phyloP scores from a whole-genome alignment of 2,888 invertebrate species.

The Chloromyia formosa region DNA sequence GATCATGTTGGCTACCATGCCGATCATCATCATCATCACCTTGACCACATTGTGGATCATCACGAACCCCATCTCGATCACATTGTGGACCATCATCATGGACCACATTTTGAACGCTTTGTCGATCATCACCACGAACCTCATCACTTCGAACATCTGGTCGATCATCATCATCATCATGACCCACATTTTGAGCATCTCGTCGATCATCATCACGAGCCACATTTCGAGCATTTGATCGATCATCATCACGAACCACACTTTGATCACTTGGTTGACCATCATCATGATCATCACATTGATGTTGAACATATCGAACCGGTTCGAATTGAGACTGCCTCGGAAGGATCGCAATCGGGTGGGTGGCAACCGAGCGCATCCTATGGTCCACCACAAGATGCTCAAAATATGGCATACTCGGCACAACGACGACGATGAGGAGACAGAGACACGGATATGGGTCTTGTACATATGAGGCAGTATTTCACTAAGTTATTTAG shows the following conservation, averaged over 20 bases:
- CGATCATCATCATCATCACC: slow-evolving; percentile 53
- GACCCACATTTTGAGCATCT: slow-evolving; percentile 23
- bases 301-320: slow-evolving; percentile 4
- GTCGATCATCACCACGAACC: background rate
- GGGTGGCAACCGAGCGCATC: background rate
- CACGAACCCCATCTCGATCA: slow-evolving; percentile 9
- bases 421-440: background rate
- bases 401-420: slow-evolving; percentile 2
- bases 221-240: background rate
- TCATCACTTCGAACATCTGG: background rate
- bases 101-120: background rate
- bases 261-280: slow-evolving; percentile 11
- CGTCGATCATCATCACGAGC: slow-evolving; percentile 40
- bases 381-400: background rate
- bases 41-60: slow-evolving; percentile 11
- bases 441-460: no score
- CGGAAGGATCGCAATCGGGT: background rate
- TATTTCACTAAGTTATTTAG: no score
- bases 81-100: slow-evolving; percentile 45
- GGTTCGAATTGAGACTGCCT: background rate
- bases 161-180: background rate
- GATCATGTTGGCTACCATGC: slow-evolving; percentile 64
- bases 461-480: no score
- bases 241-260: background rate
- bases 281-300: background rate